A percentile compares a stretch with the other conserved stretches of the same genome.
Conservation (phyloP, 2,888 invertebrate species). For the Rhodophaea formosa region DNA sequence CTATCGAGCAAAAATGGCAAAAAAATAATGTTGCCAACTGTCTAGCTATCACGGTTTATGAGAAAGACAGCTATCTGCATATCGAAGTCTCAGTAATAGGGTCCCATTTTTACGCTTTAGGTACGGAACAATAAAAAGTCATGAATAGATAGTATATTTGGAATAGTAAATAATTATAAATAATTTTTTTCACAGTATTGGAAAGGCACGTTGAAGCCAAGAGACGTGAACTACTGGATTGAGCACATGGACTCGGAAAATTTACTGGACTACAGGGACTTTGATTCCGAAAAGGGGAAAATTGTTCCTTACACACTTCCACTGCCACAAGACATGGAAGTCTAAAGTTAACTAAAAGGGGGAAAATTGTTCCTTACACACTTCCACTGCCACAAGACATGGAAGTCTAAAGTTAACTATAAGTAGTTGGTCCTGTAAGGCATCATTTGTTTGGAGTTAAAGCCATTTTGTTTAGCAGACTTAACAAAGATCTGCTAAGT, state of each 20-base stretch:
- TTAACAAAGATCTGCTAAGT: neutral
- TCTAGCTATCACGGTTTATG: too few relatives aligned
- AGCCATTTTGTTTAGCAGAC: neutral
- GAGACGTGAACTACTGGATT: constrained; percentile 70
- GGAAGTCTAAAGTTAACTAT: constrained; percentile 28
- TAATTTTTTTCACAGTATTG: constrained; percentile 66
- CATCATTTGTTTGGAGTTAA: neutral
- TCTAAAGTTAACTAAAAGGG: constrained; percentile 35
- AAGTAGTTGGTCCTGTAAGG: constrained; percentile 27
- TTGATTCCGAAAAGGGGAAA: constrained; percentile 52
- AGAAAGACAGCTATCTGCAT: too few relatives aligned
- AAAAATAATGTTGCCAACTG: too few relatives aligned
- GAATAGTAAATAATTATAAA: too few relatives aligned
- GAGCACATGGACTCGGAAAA: constrained; percentile 65
- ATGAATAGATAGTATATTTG: too few relatives aligned
- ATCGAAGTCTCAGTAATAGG: too few relatives aligned
- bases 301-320: constrained; percentile 72
- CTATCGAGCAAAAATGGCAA: too few relatives aligned
- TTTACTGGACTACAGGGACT: constrained; percentile 66
- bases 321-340: constrained; percentile 51
- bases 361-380: constrained; percentile 63
- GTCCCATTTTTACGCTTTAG: too few relatives aligned
- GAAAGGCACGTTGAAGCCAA: constrained; percentile 66
- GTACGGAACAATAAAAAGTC: too few relatives aligned
- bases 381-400: constrained; percentile 64